phyloP scores from a whole-genome alignment of 2,888 invertebrate genomes.

The Drosophila aldrichi region DNA sequence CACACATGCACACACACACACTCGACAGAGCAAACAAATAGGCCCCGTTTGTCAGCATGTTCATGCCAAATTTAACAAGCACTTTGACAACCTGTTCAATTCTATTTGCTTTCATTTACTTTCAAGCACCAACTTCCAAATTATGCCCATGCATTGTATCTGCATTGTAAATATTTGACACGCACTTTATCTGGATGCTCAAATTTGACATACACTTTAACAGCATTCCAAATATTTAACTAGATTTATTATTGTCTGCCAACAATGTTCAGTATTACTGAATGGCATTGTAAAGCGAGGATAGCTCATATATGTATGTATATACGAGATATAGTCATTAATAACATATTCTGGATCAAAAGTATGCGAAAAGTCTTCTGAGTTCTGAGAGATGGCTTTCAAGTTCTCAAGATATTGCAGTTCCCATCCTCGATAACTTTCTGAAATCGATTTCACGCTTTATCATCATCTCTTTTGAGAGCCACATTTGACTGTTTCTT shows the following conservation, averaged over 20 bases:
- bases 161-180: neutral
- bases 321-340: no score
- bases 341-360: no score
- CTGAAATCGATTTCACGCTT: no score
- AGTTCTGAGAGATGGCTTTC: no score
- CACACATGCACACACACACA: neutral
- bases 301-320: no score
- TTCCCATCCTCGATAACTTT: no score
- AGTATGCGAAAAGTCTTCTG: no score
- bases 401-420: no score
- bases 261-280: no score
- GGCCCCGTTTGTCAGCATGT: slow-evolving; percentile 3
- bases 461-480: no score
- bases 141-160: neutral
- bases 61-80: slow-evolving; percentile 14
- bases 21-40: neutral
- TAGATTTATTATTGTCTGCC: neutral
- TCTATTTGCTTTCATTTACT: slow-evolving; percentile 7
- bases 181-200: neutral
- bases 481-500: no score
- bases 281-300: no score
- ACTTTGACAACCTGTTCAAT: slow-evolving; percentile 11
- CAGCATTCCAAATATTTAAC: slow-evolving; percentile 2
- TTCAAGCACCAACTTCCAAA: neutral
- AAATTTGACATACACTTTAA: neutral